These are phyloP conservation scores for Beroe ovata DNA, from an alignment of 37 sponge, comb jelly and placozoan species.

Conservation along the genomic window DNA sequence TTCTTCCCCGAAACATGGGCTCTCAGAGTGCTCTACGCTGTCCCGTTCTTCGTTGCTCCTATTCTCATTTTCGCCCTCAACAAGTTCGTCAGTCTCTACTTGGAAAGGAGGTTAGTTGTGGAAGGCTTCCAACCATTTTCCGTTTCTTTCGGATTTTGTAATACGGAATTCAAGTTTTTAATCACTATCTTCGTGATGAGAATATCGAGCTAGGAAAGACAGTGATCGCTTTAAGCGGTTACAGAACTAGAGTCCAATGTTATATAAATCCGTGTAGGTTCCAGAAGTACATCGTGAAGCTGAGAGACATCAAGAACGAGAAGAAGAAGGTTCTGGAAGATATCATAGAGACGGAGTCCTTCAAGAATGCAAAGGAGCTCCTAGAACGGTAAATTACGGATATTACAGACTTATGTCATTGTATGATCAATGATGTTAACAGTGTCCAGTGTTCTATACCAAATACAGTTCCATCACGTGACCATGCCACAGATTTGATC, in stretches of 20 bases:
- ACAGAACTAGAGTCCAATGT: too few relatives aligned
- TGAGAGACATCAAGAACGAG: conserved; percentile 17
- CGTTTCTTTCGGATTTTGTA: too few relatives aligned
- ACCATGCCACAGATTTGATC: conserved; percentile 40
- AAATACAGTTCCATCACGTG: too few relatives aligned
- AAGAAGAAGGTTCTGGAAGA: conserved; percentile 47
- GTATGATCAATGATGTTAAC: too few relatives aligned
- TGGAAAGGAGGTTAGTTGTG: conserved; percentile 25
- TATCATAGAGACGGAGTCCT: conserved; percentile 48
- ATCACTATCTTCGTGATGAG: too few relatives aligned
- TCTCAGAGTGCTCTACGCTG: conserved; percentile 1
- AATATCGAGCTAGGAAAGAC: too few relatives aligned
- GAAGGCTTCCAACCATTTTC: too few relatives aligned
- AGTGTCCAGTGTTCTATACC: too few relatives aligned
- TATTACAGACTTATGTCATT: too few relatives aligned
- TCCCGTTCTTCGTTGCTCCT: conserved; percentile 53
- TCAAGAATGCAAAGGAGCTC: conserved; percentile 55
- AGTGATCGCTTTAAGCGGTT: too few relatives aligned
- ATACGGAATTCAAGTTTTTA: too few relatives aligned
- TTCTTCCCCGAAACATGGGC: conserved; percentile 25
- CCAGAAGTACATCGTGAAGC: conserved; percentile 31
- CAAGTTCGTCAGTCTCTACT: conserved; percentile 4
- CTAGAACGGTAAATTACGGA: conserved; percentile 64
- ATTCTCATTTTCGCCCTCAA: conserved; percentile 31
- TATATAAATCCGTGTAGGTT: conserved; percentile 12